Evolutionary conservation across 2,888 invertebrate genomes (phyloP), one percentile per base, ranked within the genome.

Genomic region (Vesta saturnalis): DNA sequence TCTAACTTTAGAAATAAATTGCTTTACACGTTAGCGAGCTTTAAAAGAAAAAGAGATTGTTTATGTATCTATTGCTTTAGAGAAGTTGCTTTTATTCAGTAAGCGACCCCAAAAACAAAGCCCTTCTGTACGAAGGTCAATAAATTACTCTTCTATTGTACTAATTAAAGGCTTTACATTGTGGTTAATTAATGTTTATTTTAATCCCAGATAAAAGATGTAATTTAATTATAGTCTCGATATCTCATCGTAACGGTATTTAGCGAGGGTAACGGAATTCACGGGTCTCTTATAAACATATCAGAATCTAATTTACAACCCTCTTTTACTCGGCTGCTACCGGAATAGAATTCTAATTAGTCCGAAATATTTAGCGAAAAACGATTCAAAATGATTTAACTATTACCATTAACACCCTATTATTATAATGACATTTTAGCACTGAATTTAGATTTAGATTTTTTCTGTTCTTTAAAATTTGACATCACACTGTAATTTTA

Each of bases 401-500:
- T 60, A 65, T 60, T 60, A 47, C 30, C 60, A 30, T 65, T 65
- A 65, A 54, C 60, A 54, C 65, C 55, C 47, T 30, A 60, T 65
- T 65, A 56, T 60, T 60, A 54, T 65, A 55, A 56, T 39, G 56
- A 55, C 43, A 19, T 52, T n/a, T 52, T 52, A n/a, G 14, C 16
- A 1, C 47, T 15, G 14, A 1, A 47, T 47, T 47, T 15, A 2
- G 15, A 14, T n/a, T 4, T 5, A 43, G 43, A 2, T 52, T 52
- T 21, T 52, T 19, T 21, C 16, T 49, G 15, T 15, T 15, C 4
- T 6, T 43, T 8, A 18, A 49, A 68, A 67, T 70, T 70, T 75
- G 74, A 74, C 74, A 74, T 74, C 72, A 73, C 71, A n/a, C 2
- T 71, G 65, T 68, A 65, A 70, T 74, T 73, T 59, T 73, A 76